Conservation (phyloP, 92 coral and sea anemone genomes). For the Zoanthus solanderi region DNA sequence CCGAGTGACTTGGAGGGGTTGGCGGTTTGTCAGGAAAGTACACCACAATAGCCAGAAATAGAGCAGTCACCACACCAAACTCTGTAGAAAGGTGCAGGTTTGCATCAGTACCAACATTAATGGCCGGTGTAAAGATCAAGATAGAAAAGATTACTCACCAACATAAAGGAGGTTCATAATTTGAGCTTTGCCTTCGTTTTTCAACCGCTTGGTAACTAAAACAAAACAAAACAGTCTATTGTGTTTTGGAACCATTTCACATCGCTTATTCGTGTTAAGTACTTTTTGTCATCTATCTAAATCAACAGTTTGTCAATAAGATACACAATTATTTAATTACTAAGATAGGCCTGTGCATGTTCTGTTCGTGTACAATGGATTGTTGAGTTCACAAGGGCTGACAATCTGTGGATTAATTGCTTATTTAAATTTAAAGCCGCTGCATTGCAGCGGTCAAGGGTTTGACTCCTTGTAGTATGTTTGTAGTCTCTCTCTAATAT, state of each 20-base stretch:
- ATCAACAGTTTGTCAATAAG: too few relatives aligned
- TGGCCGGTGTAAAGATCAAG: not conserved
- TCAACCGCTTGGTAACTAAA: slow-evolving; percentile 72
- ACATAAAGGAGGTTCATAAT: slow-evolving; percentile 89
- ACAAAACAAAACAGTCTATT: not conserved
- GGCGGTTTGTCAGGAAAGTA: slow-evolving; percentile 97
- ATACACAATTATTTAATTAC: too few relatives aligned
- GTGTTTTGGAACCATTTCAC: not conserved
- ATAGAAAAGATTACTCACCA: slow-evolving; percentile 61
- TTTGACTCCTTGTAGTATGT: not conserved
- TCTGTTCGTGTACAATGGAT: too few relatives aligned
- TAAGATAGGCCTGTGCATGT: too few relatives aligned
- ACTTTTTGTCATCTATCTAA: not conserved
- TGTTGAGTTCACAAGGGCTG: too few relatives aligned
- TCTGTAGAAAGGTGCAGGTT: slow-evolving; percentile 58
- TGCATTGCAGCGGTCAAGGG: not conserved
- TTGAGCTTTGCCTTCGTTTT: slow-evolving; percentile 73
- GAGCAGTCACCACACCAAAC: slow-evolving; percentile 80
- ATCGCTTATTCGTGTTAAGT: not conserved
- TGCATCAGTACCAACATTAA: not conserved
- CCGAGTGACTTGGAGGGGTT: slow-evolving; percentile 90
- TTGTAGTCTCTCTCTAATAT: too few relatives aligned
- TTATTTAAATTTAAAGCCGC: too few relatives aligned
- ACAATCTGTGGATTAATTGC: too few relatives aligned
- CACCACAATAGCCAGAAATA: slow-evolving; percentile 81